Base-by-base conservation (phyloP, 1,140 invertebrate species). In the Ceratina calcarata region DNA sequence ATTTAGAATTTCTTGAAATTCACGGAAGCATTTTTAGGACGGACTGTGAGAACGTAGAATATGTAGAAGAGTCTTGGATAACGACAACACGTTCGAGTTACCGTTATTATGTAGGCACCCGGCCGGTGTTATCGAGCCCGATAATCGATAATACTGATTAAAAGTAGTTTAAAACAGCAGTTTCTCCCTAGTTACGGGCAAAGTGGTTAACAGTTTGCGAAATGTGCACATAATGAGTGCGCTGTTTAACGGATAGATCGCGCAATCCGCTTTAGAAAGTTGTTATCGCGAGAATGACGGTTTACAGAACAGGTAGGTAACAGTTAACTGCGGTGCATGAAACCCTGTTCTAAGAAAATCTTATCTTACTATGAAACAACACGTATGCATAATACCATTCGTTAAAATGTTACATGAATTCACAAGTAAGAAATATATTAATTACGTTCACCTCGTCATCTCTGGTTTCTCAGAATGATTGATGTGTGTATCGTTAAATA, bases 21-120 rank as follows among this genome's bases (percentile, higher is more conserved):
- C n/a, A n/a, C n/a, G n/a, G n/a, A n/a, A n/a, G n/a, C n/a, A n/a
- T n/a, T n/a, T n/a, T n/a, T n/a, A n/a, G n/a, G n/a, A n/a, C n/a
- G n/a, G n/a, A n/a, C n/a, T n/a, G n/a, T n/a, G n/a, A n/a, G n/a
- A n/a, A n/a, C n/a, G n/a, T n/a, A n/a, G n/a, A n/a, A n/a, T n/a
- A n/a, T n/a, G n/a, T n/a, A n/a, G n/a, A n/a, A n/a, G n/a, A n/a
- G n/a, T n/a, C n/a, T n/a, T n/a, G n/a, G n/a, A n/a, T n/a, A n/a
- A n/a, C n/a, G n/a, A 85, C 83, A 85, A 85, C 78, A 85, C 32
- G 58, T 27, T 51, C 45, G 58, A 61, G 58, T 72, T 61, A 60
- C 57, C 18, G 57, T 71, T 71, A 71, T 61, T 24, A 61, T 18
- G 12, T 37, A 37, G 32, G 32, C 6, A 37, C 20, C 60, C 18